Conservation (phyloP, 2,888 invertebrate genomes). For the Aradus depressus region DNA sequence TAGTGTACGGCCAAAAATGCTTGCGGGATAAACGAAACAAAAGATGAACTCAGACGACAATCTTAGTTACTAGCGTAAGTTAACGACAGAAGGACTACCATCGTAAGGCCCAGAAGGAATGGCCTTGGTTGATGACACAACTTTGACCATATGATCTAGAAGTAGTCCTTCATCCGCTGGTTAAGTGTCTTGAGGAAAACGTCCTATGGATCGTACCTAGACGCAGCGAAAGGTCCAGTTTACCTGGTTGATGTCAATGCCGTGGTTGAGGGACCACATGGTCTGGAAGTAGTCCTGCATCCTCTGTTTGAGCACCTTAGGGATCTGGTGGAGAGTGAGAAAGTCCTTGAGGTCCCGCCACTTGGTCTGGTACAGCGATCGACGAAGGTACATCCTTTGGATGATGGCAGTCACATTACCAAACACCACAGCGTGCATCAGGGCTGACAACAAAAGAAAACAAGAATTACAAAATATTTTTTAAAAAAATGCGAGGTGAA, state of each 20-base stretch:
- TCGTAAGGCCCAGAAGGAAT: not conserved
- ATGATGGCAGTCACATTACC: constrained; percentile 97
- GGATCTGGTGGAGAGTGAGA: constrained; percentile 85
- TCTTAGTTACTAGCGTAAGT: not conserved
- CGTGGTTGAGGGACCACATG: constrained; percentile 95
- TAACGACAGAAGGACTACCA: not conserved
- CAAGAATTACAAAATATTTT: not conserved
- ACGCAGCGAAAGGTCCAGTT: too few species aligned
- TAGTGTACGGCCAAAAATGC: not conserved
- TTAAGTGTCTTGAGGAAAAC: too few species aligned
- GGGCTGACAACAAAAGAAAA: constrained; percentile 48
- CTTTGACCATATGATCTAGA: too few species aligned
- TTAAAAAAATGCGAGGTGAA: constrained; percentile 5
- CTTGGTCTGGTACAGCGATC: constrained; percentile 88
- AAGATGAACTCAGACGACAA: too few species aligned
- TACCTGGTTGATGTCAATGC: constrained; percentile 93
- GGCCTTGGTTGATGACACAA: not conserved
- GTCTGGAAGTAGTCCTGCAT: constrained; percentile 98
- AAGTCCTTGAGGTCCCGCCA: constrained; percentile 94
- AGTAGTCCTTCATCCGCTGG: too few species aligned
- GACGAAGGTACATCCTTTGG: constrained; percentile 88
- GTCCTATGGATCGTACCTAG: too few species aligned
- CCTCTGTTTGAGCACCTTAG: constrained; percentile 84
- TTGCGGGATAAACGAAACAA: not conserved
- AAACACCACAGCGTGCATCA: constrained; percentile 96